Base-by-base conservation (phyloP, 2,113 vertebrate genomes). In the Pangasianodon hypophthalmus region DNA sequence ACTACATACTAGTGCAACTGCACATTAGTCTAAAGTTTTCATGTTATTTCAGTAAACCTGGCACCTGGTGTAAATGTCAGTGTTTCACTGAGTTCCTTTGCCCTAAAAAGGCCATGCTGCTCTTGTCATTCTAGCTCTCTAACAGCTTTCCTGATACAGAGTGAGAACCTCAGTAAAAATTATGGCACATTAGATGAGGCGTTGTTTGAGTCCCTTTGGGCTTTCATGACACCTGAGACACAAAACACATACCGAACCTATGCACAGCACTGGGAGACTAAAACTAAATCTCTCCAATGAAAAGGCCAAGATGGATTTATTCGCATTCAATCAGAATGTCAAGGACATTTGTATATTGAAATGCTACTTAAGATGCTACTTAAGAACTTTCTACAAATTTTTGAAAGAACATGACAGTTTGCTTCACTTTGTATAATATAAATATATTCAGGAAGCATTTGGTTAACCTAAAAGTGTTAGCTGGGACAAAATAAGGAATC, bases 41-140 rank as follows among this genome's bases (percentile, higher is more conserved):
- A 46, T 81, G 58, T 80, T 67, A 37, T 89, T 67, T 89, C 8
- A 89, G 58, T 19, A 86, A 89, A 44, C 64, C 50, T 77, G 58
- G 58, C 88, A 80, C 58, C 60, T 13, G 14, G 60, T 81, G 32
- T 56, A 86, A 67, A 89, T 89, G 44, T 85, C 88, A 64, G 10
- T 26, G n/a, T 44, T 89, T 83, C 58, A 73, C 24, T 18, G 62
- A 83, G 79, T 88, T 73, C 50, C 14, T 11, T 19, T 58, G 64
- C 50, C 73, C 81, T 41, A 71, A 67, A 56, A 82, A 56, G 87
- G n/a, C 50, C 26, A 21, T 69, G 84, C 46, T 67, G 81, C 44
- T 44, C 29, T 32, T 86, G 71, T 50, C 71, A 71, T 46, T 88
- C n/a, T 16, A 77, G 21, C 71, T 85, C 37, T 62, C 71, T 79